Base-by-base conservation (phyloP, 2,888 invertebrate species). In the Vannuccia rotundouncinata region DNA sequence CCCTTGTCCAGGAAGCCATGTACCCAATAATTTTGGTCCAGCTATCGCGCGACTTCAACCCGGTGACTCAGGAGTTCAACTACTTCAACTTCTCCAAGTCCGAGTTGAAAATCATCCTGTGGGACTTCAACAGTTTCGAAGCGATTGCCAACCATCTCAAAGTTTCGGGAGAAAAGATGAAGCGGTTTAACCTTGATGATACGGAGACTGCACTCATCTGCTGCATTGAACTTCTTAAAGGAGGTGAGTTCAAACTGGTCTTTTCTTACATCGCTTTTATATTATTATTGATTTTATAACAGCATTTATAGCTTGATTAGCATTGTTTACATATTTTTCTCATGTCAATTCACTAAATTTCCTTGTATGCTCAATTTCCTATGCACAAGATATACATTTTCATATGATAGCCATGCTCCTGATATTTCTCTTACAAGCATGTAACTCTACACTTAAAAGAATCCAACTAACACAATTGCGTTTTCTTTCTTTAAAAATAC, bases 21-120 rank as follows among this genome's bases (percentile, higher is more conserved):
- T 80, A 80, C 29, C 80, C 80, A n/a, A 78, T 80, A 10, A 79
- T 80, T 2, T 28, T 80, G 79, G 59, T 80, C n/a, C 80, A 59
- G 29, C 80, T 80, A 5, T 22, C 77, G 28, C 31, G 77, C n/a
- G 80, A 80, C 59, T 80, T 79, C 31, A 59, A 79, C 29, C 78
- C 78, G n/a, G 59, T 29, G 25, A 80, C 80, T 17, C 25, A 79
- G 17, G 80, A 80, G 59, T 80, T 79, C 79, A 80, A 80, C 27
- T 80, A 80, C 78, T 80, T 80, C 79, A 59, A 80, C 30, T 80
- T 80, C 78, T 31, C 80, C 1, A 31, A 45, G 27, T 22, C 79
- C 25, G 80, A 80, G 59, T n/a, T 30, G 25, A 29, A 79, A n/a
- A 45, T 79, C 1, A 80, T 80, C 45, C 77, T 80, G 2, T 0